Conservation (phyloP, 2,888 invertebrate species). For the Lithodes maja region DNA sequence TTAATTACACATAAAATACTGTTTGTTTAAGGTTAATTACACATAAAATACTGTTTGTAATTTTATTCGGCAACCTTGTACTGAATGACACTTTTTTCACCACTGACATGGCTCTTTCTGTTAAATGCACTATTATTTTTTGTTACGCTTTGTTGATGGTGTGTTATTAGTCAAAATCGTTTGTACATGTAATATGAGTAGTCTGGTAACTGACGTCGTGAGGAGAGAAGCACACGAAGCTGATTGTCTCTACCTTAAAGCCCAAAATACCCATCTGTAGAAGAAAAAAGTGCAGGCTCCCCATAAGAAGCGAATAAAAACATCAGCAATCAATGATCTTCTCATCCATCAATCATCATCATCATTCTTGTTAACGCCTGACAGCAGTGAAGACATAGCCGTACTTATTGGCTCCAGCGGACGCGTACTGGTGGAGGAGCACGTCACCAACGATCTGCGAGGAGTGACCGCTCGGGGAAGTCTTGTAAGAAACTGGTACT, state of each 20-base stretch:
- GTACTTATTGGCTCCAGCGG: constrained; percentile 21
- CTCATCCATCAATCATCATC: too few relatives aligned
- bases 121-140: neutral
- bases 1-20: neutral
- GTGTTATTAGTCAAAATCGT: neutral
- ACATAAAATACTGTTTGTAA: neutral
- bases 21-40: neutral
- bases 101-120: neutral
- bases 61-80: neutral
- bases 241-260: neutral
- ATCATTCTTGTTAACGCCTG: neutral
- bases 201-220: neutral
- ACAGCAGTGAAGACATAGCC: constrained; percentile 63
- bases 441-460: constrained; percentile 55
- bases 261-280: too few relatives aligned
- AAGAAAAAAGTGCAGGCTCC: too few relatives aligned
- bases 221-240: neutral
- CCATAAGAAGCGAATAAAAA: too few relatives aligned
- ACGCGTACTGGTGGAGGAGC: constrained; percentile 54
- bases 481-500: too few relatives aligned
- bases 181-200: neutral
- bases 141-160: neutral
- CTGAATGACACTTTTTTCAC: neutral
- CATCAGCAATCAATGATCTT: too few relatives aligned
- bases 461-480: constrained; percentile 23